These are phyloP conservation scores for Pachypsylla venusta DNA, from an alignment of 1,140 invertebrate species.

Conservation along the genomic window DNA sequence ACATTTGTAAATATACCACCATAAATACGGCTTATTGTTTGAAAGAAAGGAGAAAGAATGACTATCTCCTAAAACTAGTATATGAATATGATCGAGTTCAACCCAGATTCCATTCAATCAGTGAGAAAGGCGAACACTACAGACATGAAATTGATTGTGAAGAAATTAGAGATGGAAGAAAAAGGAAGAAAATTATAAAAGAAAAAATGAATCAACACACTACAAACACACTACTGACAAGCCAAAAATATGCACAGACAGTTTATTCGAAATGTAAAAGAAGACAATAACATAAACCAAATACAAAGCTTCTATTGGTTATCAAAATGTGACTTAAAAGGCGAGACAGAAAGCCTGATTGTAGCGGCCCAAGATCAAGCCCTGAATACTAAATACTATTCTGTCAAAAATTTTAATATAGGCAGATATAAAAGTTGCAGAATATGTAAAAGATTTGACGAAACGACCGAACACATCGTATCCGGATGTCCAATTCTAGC, in stretches of 20 bases:
- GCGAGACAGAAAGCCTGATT: neutral
- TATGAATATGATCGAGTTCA: neutral
- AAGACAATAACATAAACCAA: neutral
- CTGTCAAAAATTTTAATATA: neutral
- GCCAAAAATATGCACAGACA: conserved; percentile 6
- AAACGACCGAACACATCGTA: neutral
- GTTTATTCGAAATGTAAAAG: neutral
- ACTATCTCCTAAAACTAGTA: neutral
- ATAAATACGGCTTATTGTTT: neutral
- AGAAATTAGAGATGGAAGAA: neutral
- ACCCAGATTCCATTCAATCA: neutral
- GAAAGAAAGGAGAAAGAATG: neutral
- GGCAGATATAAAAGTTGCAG: neutral
- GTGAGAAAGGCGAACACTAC: neutral
- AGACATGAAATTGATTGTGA: neutral
- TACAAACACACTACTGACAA: neutral
- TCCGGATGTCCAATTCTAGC: conserved; percentile 1
- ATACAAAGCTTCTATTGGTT: neutral
- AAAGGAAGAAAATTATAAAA: neutral
- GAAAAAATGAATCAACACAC: neutral
- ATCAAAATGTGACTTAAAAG: neutral
- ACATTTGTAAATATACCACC: neutral
- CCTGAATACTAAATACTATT: neutral
- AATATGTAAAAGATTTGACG: conserved; percentile 1
- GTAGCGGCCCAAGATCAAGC: conserved; percentile 10